Percentiles rank a stretch among this genome's conserved stretches.
Conservation (phyloP, 2,888 invertebrate species). For the Marronus borbonicus region DNA sequence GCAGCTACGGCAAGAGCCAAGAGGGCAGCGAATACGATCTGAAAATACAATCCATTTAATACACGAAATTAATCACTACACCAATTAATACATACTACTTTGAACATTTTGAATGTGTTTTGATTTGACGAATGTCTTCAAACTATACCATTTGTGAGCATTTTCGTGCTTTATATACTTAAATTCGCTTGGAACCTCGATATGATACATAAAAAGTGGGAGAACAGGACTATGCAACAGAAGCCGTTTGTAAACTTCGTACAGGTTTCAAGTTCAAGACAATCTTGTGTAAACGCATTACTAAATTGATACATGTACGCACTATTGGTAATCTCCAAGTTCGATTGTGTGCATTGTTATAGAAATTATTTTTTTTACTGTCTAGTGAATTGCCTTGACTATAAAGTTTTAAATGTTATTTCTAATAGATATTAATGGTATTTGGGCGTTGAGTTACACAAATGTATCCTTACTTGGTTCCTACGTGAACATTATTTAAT, state of each 20-base stretch:
- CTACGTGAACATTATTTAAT: too few species aligned
- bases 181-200: neutral
- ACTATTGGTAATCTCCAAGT: slow-evolving; percentile 32
- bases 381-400: slow-evolving; percentile 20
- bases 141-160: slow-evolving; percentile 17
- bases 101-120: slow-evolving; percentile 20
- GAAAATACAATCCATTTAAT: slow-evolving; percentile 54
- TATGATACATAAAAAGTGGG: neutral
- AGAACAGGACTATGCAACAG: slow-evolving; percentile 3
- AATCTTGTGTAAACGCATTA: slow-evolving; percentile 41
- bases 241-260: slow-evolving; percentile 1
- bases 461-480: neutral
- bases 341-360: slow-evolving; percentile 28
- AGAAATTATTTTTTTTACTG: slow-evolving; percentile 8
- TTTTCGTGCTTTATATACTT: slow-evolving; percentile 19
- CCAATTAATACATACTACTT: neutral
- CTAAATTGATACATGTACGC: slow-evolving; percentile 17
- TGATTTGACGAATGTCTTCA: neutral
- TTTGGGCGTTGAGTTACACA: neutral
- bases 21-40: slow-evolving; percentile 71
- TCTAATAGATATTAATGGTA: neutral
- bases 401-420: slow-evolving; percentile 14
- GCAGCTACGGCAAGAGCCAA: slow-evolving; percentile 71
- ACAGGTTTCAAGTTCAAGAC: slow-evolving; percentile 44
- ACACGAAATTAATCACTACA: neutral